Conservation (phyloP, 2,113 vertebrate genomes). For the Thalassoma bifasciatum region DNA sequence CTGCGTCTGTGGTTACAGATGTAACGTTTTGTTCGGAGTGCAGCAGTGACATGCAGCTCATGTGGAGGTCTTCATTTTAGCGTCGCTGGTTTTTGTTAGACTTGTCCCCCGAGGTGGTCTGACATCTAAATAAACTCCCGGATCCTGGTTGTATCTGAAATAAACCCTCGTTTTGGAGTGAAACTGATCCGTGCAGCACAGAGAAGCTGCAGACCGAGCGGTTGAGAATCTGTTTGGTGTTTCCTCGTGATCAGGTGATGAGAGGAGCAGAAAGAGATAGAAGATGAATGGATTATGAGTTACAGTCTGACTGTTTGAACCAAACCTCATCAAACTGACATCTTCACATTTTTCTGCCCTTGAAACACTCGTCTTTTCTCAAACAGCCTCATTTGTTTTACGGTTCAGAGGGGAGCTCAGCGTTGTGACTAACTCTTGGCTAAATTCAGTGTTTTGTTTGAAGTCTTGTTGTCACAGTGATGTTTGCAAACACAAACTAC, state of each 20-base stretch:
- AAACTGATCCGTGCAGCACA: no score
- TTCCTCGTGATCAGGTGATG: no score
- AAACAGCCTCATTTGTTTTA: not conserved
- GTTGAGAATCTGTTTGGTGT: no score
- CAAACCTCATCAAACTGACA: not conserved
- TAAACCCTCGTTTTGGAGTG: no score
- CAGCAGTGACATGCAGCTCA: conserved; percentile 16
- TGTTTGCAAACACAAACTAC: no score
- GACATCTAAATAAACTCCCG: conserved; percentile 14
- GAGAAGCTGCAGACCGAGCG: no score
- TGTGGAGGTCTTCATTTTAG: conserved; percentile 25
- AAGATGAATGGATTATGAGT: no score
- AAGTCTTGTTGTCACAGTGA: not conserved
- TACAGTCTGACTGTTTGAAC: no score
- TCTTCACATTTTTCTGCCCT: not conserved
- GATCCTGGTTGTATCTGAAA: not conserved
- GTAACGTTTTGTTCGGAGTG: conserved; percentile 23
- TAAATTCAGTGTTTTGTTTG: not conserved
- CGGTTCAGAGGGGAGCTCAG: not conserved
- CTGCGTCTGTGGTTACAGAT: conserved; percentile 30
- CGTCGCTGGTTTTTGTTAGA: not conserved
- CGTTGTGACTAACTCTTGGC: not conserved
- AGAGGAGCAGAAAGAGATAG: no score
- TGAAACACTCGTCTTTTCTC: not conserved
- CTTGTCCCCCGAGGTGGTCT: not conserved